phyloP scores from a whole-genome alignment of 1,140 invertebrate genomes.

The Bombus impatiens region DNA sequence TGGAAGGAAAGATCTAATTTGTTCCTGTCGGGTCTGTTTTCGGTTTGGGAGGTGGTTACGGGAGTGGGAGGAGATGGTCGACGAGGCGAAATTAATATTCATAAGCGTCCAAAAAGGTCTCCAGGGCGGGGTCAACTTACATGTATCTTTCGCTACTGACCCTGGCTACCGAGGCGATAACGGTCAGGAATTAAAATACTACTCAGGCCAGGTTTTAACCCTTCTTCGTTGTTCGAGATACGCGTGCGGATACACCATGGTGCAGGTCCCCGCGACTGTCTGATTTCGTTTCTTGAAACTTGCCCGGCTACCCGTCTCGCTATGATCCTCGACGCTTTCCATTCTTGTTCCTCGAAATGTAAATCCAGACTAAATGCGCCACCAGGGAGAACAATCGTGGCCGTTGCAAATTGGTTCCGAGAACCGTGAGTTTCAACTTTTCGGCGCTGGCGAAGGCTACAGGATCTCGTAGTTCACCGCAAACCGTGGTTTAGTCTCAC shows the following conservation, averaged over 20 bases:
- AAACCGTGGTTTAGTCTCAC: not conserved
- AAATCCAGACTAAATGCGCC: slow-evolving; percentile 62
- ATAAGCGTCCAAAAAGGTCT: slow-evolving; percentile 82
- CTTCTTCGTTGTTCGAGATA: slow-evolving; percentile 68
- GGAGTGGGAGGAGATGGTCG: not conserved
- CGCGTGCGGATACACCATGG: not conserved
- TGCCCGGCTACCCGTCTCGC: not conserved
- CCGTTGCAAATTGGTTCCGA: slow-evolving; percentile 51
- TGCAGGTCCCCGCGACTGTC: not conserved
- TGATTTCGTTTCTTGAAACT: slow-evolving; percentile 56
- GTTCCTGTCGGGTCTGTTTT: slow-evolving; percentile 81
- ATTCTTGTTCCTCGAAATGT: slow-evolving; percentile 57
- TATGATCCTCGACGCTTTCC: slow-evolving; percentile 10
- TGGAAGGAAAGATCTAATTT: slow-evolving; percentile 83
- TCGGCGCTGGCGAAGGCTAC: not conserved
- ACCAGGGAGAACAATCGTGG: slow-evolving; percentile 22
- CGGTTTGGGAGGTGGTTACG: slow-evolving; percentile 63
- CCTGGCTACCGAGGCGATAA: slow-evolving; percentile 79
- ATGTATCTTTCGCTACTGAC: slow-evolving; percentile 83
- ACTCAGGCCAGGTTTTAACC: slow-evolving; percentile 74
- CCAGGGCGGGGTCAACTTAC: slow-evolving; percentile 83
- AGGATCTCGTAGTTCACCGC: not conserved
- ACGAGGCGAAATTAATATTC: slow-evolving; percentile 81
- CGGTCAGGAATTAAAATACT: slow-evolving; percentile 82
- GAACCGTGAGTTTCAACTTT: slow-evolving; percentile 32